Percentiles rank a stretch among this genome's conserved stretches.
These are phyloP conservation scores for Cygnus olor DNA, from an alignment of 2,797 vertebrate species.

Conservation along the genomic window DNA sequence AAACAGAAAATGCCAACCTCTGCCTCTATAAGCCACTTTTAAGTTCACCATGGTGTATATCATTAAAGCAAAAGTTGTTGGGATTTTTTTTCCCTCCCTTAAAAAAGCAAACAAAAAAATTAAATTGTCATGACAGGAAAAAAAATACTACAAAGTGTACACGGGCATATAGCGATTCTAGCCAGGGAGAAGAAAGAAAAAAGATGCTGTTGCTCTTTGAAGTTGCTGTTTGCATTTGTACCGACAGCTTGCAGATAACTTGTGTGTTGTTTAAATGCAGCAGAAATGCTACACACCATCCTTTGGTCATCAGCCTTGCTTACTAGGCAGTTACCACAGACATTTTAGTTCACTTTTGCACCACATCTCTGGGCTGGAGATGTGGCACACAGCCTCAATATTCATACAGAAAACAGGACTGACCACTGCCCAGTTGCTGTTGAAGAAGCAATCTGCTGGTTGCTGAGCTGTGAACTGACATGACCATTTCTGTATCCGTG, in stretches of 20 bases:
- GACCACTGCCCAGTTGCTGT: neutral
- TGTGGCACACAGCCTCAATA: neutral
- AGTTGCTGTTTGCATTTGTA: neutral
- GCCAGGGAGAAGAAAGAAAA: neutral
- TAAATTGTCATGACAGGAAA: neutral
- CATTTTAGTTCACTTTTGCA: neutral
- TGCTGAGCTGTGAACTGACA: rapidly evolving
- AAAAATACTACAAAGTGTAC: neutral
- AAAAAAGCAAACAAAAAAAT: conserved; percentile 29
- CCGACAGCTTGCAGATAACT: neutral
- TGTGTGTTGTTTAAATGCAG: neutral
- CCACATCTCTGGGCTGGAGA: neutral
- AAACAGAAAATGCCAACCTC: conserved; percentile 32
- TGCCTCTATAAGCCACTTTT: conserved; percentile 14
- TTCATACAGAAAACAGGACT: neutral
- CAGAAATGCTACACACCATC: neutral
- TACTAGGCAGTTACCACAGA: neutral
- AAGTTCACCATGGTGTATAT: conserved; percentile 4
- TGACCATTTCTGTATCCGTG: rapidly evolving
- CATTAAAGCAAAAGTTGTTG: neutral
- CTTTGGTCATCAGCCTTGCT: neutral
- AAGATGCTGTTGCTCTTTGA: neutral
- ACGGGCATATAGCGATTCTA: neutral
- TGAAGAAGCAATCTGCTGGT: neutral
- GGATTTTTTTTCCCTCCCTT: neutral